Evolutionary conservation across 2,888 invertebrate genomes (phyloP).

Genomic region (Eueremaeus valkanovi): DNA sequence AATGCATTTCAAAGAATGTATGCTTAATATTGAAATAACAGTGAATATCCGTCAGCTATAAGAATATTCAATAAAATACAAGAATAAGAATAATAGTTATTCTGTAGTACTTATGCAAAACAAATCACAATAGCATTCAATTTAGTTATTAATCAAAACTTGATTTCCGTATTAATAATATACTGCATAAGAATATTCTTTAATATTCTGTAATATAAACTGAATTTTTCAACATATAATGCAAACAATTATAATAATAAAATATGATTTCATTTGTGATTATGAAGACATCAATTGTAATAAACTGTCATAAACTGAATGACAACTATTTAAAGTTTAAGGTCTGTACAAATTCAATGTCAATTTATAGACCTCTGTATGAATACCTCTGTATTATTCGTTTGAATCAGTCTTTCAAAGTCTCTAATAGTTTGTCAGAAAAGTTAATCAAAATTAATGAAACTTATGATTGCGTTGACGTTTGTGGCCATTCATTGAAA

Average conservation of each 20-base stretch:
- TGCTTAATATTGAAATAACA: background rate
- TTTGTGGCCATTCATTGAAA: constrained; percentile 21
- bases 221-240: background rate
- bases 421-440: constrained; percentile 9
- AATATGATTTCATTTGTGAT: background rate
- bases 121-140: no score
- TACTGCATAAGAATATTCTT: no score
- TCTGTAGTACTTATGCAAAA: no score
- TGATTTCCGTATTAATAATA: constrained; percentile 28
- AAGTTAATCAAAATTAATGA: constrained; percentile 35
- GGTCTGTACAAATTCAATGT: no score
- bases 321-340: no score
- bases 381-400: no score
- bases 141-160: constrained; percentile 33
- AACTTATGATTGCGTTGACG: constrained; percentile 29
- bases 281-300: background rate
- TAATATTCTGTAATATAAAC: background rate
- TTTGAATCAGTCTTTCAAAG: background rate
- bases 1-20: background rate
- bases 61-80: background rate
- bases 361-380: no score
- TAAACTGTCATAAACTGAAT: no score
- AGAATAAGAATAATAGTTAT: no score
- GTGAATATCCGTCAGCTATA: background rate
- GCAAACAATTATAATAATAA: no score